Base-by-base conservation (phyloP, 1,140 invertebrate genomes). In the Pseudachorutes palmiensis region DNA sequence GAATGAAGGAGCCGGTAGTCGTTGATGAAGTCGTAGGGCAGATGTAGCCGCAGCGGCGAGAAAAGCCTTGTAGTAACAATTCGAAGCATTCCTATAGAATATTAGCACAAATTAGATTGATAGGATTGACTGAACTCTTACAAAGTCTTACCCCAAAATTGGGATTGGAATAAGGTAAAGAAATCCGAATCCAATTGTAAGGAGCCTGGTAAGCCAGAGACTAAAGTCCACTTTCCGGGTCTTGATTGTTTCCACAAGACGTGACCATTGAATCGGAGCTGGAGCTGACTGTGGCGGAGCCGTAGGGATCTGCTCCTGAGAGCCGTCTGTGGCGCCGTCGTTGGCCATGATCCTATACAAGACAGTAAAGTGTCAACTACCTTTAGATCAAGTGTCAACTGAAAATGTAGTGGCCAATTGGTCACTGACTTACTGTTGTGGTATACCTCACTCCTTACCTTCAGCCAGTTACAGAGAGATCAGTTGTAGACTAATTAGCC, bases 21-120 rank as follows among this genome's bases (percentile, higher is more conserved):
- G 84, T 79, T 98, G 95, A 79, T 98, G 94, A 64, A 99, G 81
- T 63, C 95, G 82, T 36, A 98, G 80, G 2, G 94, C 93, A 76
- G 91, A 96, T 2, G 91, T 94, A 2, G 93, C 94, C 29, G 92
- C 92, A 83, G 89, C 94, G 32, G 89, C 88, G 72, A 97, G 82
- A 68, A 98, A 80, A 32, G 89, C 91, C 81, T 95, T 91, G 79
- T 93, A 90, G 79, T 96, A 97, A 49, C 87, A 86, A 78, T 26
- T 55, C 57, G 29, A 66, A 51, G 48, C 31, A 64, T 26, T 49
- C 66, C 72, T 66, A 70, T 26, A 26, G 16, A 65, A 30, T 60
- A 41, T 0, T 41, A 62, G n/a, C n/a, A 26, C 28, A 60, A 28
- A 28, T 63, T 26, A 31, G 36, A 66, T 36, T 32, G 24, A 36